A percentile compares a stretch with the other conserved stretches of the same genome.
phyloP scores from a whole-genome alignment of 2,797 vertebrate species.

The Gallinago stenura region DNA sequence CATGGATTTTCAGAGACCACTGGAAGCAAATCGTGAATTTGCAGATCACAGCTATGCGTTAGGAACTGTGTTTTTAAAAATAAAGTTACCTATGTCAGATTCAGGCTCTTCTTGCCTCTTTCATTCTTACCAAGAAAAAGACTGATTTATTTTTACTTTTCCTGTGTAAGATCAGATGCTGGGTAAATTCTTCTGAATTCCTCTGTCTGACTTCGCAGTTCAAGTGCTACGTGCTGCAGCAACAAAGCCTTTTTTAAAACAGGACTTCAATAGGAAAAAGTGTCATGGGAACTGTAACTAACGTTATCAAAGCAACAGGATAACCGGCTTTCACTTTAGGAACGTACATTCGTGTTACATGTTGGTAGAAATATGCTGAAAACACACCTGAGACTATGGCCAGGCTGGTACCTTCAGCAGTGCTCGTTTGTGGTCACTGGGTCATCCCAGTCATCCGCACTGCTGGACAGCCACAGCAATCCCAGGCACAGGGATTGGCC shows the following conservation, averaged over 20 bases:
- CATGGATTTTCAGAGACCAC: background rate
- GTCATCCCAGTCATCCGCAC: background rate
- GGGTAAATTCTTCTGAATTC: background rate
- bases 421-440: background rate
- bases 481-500: background rate
- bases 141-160: background rate
- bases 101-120: background rate
- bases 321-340: background rate
- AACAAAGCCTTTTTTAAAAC: background rate
- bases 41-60: background rate
- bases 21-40: background rate
- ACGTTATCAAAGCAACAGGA: background rate
- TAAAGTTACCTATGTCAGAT: background rate
- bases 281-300: background rate
- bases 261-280: background rate
- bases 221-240: background rate
- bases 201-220: background rate
- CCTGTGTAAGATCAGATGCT: background rate
- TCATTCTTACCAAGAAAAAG: background rate
- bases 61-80: background rate
- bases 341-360: fast-evolving
- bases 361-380: background rate
- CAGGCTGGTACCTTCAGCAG: background rate
- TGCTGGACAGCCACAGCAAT: background rate
- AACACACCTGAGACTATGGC: background rate